These are phyloP conservation scores for Sceliomorpha sp. DNA, from an alignment of 2,888 invertebrate genomes.

Conservation along the genomic window DNA sequence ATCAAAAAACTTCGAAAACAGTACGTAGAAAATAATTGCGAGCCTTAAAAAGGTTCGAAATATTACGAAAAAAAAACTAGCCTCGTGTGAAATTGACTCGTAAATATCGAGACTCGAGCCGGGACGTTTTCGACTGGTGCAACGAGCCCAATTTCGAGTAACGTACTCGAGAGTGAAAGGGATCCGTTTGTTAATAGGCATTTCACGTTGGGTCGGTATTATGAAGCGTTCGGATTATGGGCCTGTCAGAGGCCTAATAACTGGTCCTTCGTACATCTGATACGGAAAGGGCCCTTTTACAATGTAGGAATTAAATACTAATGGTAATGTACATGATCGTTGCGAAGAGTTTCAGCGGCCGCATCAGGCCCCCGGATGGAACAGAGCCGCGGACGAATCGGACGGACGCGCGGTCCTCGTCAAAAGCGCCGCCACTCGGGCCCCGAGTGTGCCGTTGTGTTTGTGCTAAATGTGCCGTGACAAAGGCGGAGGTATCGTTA, in stretches of 20 bases:
- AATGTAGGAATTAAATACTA: slow-evolving; percentile 78
- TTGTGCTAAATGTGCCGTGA: slow-evolving; percentile 49
- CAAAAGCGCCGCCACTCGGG: slow-evolving; percentile 64
- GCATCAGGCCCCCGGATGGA: slow-evolving; percentile 51
- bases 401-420: slow-evolving; percentile 60
- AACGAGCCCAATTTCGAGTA: slow-evolving; percentile 2
- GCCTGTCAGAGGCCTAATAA: slow-evolving; percentile 79
- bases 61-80: too few species aligned
- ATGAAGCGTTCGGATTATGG: slow-evolving; percentile 73
- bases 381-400: slow-evolving; percentile 59
- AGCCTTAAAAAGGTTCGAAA: too few species aligned
- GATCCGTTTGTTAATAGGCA: slow-evolving; percentile 71
- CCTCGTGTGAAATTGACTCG: too few species aligned
- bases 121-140: too few species aligned
- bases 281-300: slow-evolving; percentile 74
- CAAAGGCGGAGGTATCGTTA: slow-evolving; percentile 50
- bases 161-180: slow-evolving; percentile 61
- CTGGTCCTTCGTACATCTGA: slow-evolving; percentile 76
- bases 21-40: too few species aligned
- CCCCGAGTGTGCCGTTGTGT: slow-evolving; percentile 51
- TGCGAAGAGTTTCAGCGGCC: too few species aligned
- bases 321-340: slow-evolving; percentile 70
- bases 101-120: too few species aligned
- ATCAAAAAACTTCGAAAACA: too few species aligned
- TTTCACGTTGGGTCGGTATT: slow-evolving; percentile 69